These are phyloP conservation scores for Leuciscus waleckii DNA, from an alignment of 2,797 vertebrate genomes.

Conservation along the genomic window DNA sequence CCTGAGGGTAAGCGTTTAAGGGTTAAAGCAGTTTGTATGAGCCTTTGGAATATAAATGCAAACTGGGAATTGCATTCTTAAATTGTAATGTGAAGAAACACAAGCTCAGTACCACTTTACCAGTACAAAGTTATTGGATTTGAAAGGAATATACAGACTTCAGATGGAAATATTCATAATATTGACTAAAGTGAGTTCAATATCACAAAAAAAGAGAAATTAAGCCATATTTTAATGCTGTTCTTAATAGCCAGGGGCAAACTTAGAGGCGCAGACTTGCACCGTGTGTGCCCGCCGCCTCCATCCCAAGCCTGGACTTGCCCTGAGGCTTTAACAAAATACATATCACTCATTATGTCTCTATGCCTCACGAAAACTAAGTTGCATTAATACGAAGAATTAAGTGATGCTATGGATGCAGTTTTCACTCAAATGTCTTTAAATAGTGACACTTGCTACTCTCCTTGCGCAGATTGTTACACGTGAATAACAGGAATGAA, in stretches of 20 bases:
- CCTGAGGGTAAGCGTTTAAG: no score
- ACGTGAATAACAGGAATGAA: neutral
- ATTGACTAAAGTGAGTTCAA: conserved; percentile 18
- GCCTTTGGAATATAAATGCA: neutral
- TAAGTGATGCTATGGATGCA: neutral
- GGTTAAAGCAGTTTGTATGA: neutral
- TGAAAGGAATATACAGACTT: neutral
- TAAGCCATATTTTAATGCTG: conserved; percentile 29
- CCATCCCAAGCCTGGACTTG: conserved; percentile 18
- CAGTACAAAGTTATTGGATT: conserved; percentile 13
- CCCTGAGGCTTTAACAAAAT: conserved; percentile 46
- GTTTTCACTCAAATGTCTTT: conserved; percentile 1
- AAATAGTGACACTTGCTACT: conserved; percentile 17
- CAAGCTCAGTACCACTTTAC: neutral
- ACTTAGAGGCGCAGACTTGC: conserved; percentile 32
- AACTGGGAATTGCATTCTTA: neutral
- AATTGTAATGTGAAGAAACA: neutral
- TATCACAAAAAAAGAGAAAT: neutral
- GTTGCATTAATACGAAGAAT: neutral
- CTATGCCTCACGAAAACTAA: neutral
- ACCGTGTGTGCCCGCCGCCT: neutral
- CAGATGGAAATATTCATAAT: conserved; percentile 18
- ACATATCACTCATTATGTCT: conserved; percentile 30
- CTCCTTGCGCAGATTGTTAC: neutral
- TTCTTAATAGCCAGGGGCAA: conserved; percentile 42